Percentiles rank a stretch among this genome's conserved stretches.
phyloP scores from a whole-genome alignment of 1,140 invertebrate genomes.

The Drosophila santomea region DNA sequence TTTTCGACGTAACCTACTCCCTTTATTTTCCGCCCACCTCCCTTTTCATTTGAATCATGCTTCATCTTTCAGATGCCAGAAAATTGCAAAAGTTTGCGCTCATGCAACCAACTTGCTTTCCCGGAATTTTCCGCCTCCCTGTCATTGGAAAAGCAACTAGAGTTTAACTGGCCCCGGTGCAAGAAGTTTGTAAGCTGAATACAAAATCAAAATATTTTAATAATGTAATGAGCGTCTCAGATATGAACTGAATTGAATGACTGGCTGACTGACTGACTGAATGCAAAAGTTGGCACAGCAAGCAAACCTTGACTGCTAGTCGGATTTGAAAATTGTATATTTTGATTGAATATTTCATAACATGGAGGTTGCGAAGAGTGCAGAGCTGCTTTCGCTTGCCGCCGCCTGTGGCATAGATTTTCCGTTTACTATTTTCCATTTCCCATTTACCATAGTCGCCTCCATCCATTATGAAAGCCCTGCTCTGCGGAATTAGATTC shows the following conservation, averaged over 20 bases:
- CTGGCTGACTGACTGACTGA: constrained; percentile 22
- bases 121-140: constrained; percentile 5
- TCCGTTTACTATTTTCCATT: constrained; percentile 2
- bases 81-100: constrained; percentile 40
- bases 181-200: constrained; percentile 52
- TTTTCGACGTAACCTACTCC: background rate
- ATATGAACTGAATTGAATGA: constrained; percentile 6
- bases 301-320: constrained; percentile 28
- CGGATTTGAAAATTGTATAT: constrained; percentile 63
- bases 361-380: constrained; percentile 21
- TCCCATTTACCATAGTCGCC: background rate
- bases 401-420: constrained; percentile 24
- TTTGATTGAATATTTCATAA: constrained; percentile 72
- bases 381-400: constrained; percentile 5
- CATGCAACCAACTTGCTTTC: constrained; percentile 19
- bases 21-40: background rate
- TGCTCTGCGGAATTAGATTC: constrained; percentile 45
- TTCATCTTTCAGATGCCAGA: constrained; percentile 26
- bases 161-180: constrained; percentile 6
- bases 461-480: constrained; percentile 41
- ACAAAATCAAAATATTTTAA: constrained; percentile 63
- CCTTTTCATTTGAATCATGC: background rate
- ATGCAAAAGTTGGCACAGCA: constrained; percentile 1
- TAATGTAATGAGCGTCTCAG: constrained; percentile 59
- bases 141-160: constrained; percentile 26